Conservation (phyloP, 2,888 invertebrate genomes). For the Drosophila dives region DNA sequence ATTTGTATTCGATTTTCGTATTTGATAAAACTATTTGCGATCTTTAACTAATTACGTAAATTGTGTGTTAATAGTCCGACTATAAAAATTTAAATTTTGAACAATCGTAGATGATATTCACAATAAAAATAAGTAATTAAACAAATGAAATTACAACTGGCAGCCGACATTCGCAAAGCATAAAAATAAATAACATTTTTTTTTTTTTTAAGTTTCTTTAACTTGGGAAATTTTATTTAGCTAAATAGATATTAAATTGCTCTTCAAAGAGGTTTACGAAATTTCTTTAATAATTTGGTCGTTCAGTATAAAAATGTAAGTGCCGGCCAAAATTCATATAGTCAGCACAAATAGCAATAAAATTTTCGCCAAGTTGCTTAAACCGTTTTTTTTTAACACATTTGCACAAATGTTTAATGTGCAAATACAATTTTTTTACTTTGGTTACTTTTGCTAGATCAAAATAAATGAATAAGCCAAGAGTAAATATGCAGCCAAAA, state of each 20-base stretch:
- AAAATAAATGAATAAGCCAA: neutral
- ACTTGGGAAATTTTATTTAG: neutral
- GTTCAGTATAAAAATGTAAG: too few species aligned
- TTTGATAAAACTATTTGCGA: constrained; percentile 33
- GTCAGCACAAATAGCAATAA: too few species aligned
- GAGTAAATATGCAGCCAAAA: neutral
- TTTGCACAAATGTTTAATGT: neutral
- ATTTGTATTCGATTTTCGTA: constrained; percentile 36
- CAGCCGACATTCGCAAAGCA: neutral
- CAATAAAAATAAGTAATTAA: too few species aligned
- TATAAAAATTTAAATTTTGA: neutral
- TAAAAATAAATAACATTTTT: too few species aligned
- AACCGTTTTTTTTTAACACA: neutral
- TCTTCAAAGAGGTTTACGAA: neutral
- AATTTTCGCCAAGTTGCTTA: too few species aligned
- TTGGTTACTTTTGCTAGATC: neutral
- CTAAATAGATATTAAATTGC: neutral
- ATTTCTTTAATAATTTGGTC: too few species aligned
- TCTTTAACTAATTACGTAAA: constrained; percentile 30
- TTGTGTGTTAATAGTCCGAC: constrained; percentile 23
- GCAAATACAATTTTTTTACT: neutral
- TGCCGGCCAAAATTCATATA: too few species aligned
- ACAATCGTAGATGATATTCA: neutral
- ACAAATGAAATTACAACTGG: neutral
- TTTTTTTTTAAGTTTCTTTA: neutral